Conservation (phyloP, 2,888 invertebrate genomes). For the Eupithecia insigniata region DNA sequence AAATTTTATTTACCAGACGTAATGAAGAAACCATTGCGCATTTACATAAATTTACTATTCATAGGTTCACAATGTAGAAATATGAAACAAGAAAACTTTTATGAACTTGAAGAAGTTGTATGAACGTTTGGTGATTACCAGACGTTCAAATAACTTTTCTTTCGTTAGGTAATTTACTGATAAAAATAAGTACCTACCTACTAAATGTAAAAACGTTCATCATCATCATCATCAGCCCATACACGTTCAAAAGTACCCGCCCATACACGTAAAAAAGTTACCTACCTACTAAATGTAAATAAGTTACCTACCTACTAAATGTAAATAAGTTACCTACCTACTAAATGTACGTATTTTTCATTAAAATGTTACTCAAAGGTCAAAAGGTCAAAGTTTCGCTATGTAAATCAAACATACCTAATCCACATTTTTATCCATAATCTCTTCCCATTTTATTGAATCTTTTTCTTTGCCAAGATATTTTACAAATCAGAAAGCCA, state of each 20-base stretch:
- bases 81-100: conserved; percentile 70
- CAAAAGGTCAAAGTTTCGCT: neutral
- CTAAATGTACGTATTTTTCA: no score
- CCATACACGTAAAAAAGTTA: no score
- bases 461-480: conserved; percentile 9
- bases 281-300: no score
- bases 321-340: no score
- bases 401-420: neutral
- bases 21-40: conserved; percentile 54
- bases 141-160: no score
- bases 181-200: no score
- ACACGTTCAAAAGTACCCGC: no score
- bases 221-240: no score
- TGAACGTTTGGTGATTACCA: neutral
- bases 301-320: no score
- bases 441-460: conserved; percentile 22
- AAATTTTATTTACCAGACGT: conserved; percentile 34
- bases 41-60: conserved; percentile 67
- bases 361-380: neutral
- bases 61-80: conserved; percentile 67
- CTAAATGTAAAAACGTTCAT: no score
- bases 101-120: conserved; percentile 11
- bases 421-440: conserved; percentile 1
- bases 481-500: conserved; percentile 38
- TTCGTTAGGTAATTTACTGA: neutral